Percentiles rank a stretch among this genome's conserved stretches.
Conservation (phyloP, 2,888 invertebrate genomes). For the Netelia fuscicornis region DNA sequence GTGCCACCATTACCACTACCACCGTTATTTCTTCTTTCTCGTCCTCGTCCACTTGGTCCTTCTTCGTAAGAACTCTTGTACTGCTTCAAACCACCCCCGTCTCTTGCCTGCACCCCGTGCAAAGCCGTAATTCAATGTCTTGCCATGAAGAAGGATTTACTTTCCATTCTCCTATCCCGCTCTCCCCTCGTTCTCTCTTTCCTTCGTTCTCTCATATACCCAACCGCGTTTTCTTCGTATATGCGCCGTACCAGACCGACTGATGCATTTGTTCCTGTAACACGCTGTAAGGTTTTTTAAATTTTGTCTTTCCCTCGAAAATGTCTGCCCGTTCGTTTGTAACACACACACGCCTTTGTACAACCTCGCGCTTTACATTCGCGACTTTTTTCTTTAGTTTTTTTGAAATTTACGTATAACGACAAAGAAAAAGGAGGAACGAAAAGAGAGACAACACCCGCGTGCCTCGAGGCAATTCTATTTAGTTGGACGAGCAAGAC, state of each 20-base stretch:
- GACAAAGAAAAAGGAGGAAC: not conserved
- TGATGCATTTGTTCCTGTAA: conserved; percentile 61
- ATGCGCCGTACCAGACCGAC: conserved; percentile 20
- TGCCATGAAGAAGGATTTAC: conserved; percentile 64
- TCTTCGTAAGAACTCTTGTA: conserved; percentile 54
- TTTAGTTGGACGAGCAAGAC: conserved; percentile 9
- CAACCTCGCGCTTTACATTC: not conserved
- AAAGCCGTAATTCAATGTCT: conserved; percentile 66
- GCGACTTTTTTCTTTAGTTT: not conserved
- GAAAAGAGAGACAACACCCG: not conserved
- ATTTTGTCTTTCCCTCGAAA: not conserved
- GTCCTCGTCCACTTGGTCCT: conserved; percentile 53
- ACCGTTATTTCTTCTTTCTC: conserved; percentile 28
- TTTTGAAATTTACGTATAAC: conserved; percentile 6
- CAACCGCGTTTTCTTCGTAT: conserved; percentile 20
- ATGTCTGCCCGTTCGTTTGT: conserved; percentile 11
- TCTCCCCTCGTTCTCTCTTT: conserved; percentile 11
- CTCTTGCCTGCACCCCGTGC: conserved; percentile 13
- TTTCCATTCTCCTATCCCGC: conserved; percentile 32
- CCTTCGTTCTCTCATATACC: conserved; percentile 30
- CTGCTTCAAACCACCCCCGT: conserved; percentile 22
- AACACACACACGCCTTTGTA: not conserved
- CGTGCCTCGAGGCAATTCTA: conserved; percentile 15
- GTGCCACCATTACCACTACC: conserved; percentile 36
- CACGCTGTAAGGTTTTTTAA: conserved; percentile 19